A percentile compares a stretch with the other conserved stretches of the same genome.
phyloP scores from a whole-genome alignment of 2,113 vertebrate genomes.

The Scophthalmus maximus region DNA sequence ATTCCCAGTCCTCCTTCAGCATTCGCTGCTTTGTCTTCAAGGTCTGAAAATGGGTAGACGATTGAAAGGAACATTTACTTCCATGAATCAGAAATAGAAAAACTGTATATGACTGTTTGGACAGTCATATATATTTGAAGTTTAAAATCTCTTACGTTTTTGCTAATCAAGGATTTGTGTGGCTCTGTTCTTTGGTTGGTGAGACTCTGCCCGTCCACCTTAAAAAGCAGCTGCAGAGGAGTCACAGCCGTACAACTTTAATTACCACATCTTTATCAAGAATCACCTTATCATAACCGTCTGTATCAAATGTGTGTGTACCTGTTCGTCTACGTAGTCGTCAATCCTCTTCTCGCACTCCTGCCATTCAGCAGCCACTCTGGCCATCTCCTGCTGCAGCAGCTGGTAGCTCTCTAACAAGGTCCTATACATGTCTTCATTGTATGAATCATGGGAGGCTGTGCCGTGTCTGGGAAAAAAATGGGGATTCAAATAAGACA shows the following conservation, averaged over 20 bases:
- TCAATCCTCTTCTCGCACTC: conserved; percentile 98
- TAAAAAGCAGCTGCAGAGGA: conserved; percentile 81
- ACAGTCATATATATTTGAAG: background rate
- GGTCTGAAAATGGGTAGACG: conserved; percentile 81
- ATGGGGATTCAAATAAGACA: background rate
- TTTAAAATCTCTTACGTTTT: conserved; percentile 79
- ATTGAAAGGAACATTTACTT: conserved; percentile 6
- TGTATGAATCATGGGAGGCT: conserved; percentile 90
- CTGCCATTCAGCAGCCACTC: conserved; percentile 92
- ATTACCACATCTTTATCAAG: background rate
- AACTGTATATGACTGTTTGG: background rate
- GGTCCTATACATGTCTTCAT: conserved; percentile 91
- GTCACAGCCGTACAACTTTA: background rate
- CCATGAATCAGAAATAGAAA: background rate
- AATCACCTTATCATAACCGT: background rate
- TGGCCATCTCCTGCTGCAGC: conserved; percentile 92
- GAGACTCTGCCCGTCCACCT: conserved; percentile 82
- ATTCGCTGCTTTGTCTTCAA: conserved; percentile 92
- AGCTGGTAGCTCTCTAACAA: conserved; percentile 92
- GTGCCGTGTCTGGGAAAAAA: conserved; percentile 86
- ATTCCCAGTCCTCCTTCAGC: conserved; percentile 96
- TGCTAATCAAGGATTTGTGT: conserved; percentile 84
- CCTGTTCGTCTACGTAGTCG: conserved; percentile 98
- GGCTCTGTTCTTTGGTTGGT: conserved; percentile 82
- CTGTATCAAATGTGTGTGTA: conserved; percentile 49